Base-by-base conservation (phyloP, 37 sponge, comb jelly and placozoan species). In the Ephydatia muelleri region DNA sequence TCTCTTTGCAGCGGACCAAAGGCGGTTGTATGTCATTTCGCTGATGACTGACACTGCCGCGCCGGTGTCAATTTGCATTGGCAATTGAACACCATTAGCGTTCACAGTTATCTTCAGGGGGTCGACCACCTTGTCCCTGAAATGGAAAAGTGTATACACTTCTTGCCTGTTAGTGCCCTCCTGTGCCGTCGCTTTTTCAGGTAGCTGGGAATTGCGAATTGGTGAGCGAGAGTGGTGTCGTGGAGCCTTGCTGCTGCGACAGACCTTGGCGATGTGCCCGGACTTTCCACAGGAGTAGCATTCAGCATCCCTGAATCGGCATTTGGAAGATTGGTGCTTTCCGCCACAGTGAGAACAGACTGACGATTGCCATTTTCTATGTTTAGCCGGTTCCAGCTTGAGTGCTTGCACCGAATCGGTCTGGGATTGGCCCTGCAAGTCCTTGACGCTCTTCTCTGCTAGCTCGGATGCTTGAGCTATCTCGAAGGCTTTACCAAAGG, bases 41-140 rank as follows among this genome's bases (percentile, higher is more conserved):
- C 49, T 66, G 19, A 83, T 77, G 19, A 87, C 48, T 76, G 88
- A 82, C 23, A 82, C 68, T 31, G 88, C 76, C 21, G 88, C 88
- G 21, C 88, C 82, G 8, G 88, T 87, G 82, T 87, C 88, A 5
- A 81, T 14, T 31, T 87, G 70, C 88, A 87, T 88, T 29, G 77
- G 25, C 11, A 88, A 9, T 4, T 25, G 74, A 0, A 27, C 39
- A n/a, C 30, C 39, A 76, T 87, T 67, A 4, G 76, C 33, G 0
- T 19, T 9, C 5, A 82, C 74, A 67, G 80, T 34, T 48, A 73
- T 34, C 5, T 0, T 30, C 25, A 81, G 65, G 38, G 87, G 87
- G 0, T 49, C 21, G 2, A 30, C 25, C 22, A 26, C 9, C 2
- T 22, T n/a, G 33, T 77, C 70, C 28, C 0, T 21, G 25, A 84